Evolutionary conservation across 2,888 invertebrate genomes (phyloP).

Genomic region (Tryphoninae sp.): DNA sequence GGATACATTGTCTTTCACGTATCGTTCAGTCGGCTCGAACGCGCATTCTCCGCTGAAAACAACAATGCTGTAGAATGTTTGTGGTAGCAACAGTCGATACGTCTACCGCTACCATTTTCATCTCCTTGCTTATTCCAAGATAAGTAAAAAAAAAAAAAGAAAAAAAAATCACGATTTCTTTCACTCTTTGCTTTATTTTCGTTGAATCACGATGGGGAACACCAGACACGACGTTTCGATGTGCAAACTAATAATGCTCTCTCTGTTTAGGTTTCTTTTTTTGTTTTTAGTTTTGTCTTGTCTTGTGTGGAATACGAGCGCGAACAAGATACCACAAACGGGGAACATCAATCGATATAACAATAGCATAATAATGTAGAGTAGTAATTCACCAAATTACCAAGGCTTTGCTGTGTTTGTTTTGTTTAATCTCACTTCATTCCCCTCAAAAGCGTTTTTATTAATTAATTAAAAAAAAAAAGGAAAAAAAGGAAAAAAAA

Average conservation of each 20-base stretch:
- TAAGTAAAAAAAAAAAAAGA: constrained; percentile 48
- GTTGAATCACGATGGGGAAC: constrained; percentile 45
- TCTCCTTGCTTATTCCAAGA: constrained; percentile 41
- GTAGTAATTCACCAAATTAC: constrained; percentile 20
- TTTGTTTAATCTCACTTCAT: constrained; percentile 4
- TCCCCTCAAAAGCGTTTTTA: constrained; percentile 8
- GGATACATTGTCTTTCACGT: constrained; percentile 62
- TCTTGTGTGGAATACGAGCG: not conserved
- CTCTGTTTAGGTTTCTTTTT: not conserved
- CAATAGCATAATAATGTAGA: constrained; percentile 15
- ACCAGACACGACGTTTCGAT: constrained; percentile 43
- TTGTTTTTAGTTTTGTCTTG: not conserved
- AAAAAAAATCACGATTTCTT: constrained; percentile 32
- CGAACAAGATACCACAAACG: constrained; percentile 19
- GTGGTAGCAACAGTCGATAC: constrained; percentile 48
- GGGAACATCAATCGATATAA: constrained; percentile 4
- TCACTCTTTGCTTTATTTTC: constrained; percentile 21
- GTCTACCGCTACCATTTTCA: constrained; percentile 47
- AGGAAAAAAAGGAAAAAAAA: not conserved
- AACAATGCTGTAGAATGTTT: constrained; percentile 78
- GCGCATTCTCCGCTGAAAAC: constrained; percentile 78
- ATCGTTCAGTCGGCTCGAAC: constrained; percentile 63
- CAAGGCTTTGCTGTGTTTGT: constrained; percentile 1
- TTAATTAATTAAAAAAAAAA: not conserved
- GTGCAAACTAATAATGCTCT: constrained; percentile 30